Conservation (phyloP, 2,888 invertebrate species). For the Cheilosia pagana region DNA sequence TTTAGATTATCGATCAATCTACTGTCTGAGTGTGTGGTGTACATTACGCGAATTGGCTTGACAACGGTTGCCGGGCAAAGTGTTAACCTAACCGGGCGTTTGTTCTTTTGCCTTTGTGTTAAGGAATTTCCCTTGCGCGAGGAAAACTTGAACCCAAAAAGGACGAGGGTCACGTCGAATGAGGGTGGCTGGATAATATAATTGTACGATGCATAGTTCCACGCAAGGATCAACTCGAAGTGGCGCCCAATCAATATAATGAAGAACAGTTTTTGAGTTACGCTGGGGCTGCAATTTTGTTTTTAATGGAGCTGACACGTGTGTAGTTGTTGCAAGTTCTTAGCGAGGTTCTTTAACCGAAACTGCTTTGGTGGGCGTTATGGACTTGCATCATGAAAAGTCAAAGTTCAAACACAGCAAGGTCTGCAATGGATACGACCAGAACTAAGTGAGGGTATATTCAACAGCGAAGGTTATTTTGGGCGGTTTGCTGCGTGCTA, state of each 20-base stretch:
- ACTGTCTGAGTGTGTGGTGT: conserved; percentile 19
- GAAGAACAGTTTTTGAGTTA: too few species aligned
- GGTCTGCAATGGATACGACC: too few species aligned
- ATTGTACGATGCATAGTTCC: background rate
- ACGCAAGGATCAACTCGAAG: conserved; percentile 23
- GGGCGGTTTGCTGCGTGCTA: too few species aligned
- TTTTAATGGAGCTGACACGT: too few species aligned
- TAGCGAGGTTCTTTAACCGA: too few species aligned
- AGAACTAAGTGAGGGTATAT: too few species aligned
- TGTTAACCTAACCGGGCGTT: conserved; percentile 14
- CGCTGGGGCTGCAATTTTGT: too few species aligned
- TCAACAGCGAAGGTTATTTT: too few species aligned
- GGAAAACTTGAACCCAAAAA: conserved; percentile 21
- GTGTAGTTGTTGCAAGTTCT: too few species aligned
- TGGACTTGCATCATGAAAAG: too few species aligned
- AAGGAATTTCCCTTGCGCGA: conserved; percentile 48
- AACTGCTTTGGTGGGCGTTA: too few species aligned
- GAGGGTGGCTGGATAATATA: background rate
- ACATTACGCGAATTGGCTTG: conserved; percentile 22
- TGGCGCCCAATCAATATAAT: background rate
- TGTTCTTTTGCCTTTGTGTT: conserved; percentile 7
- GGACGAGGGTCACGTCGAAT: conserved; percentile 36
- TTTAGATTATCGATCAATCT: conserved; percentile 71
- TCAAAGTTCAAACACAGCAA: too few species aligned
- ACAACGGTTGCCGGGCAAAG: conserved; percentile 59